A percentile compares a stretch with the other conserved stretches of the same genome.
phyloP scores from a whole-genome alignment of 2,113 vertebrate species.

The Vulpes ferrilata region DNA sequence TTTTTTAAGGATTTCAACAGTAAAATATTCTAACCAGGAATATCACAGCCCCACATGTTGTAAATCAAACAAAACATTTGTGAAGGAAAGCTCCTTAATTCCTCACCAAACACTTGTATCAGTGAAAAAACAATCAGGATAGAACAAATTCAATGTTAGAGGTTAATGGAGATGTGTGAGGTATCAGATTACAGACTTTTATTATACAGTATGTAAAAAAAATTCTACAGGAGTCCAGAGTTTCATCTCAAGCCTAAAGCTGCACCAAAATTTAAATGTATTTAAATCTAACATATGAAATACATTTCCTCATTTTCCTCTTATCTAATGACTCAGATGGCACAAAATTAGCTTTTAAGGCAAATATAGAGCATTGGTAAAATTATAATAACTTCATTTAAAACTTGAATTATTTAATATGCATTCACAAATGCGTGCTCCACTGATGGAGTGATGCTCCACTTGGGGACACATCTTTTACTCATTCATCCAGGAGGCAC shows the following conservation, averaged over 20 bases:
- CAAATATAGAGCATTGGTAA: background rate
- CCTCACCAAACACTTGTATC: constrained; percentile 68
- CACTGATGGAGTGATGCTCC: background rate
- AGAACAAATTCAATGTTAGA: constrained; percentile 66
- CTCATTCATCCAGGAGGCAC: background rate
- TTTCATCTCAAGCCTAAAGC: constrained; percentile 42
- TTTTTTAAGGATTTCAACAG: constrained; percentile 60
- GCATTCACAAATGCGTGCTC: background rate
- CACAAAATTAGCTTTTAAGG: constrained; percentile 32
- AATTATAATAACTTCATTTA: constrained; percentile 50
- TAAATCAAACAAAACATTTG: constrained; percentile 77
- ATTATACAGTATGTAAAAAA: constrained; percentile 17
- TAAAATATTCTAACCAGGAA: constrained; percentile 75
- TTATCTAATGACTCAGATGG: background rate
- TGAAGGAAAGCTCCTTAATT: constrained; percentile 72
- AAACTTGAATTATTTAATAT: background rate
- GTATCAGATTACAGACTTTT: constrained; percentile 6
- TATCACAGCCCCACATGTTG: constrained; percentile 36
- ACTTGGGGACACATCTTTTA: background rate
- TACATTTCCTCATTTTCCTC: constrained; percentile 38
- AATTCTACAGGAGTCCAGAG: background rate
- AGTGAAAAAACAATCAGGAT: constrained; percentile 67
- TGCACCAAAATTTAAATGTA: constrained; percentile 14
- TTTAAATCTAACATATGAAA: background rate
- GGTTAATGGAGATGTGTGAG: constrained; percentile 56